Evolutionary conservation across 2,113 vertebrate species (phyloP).

Genomic region (Gymnarchus niloticus): DNA sequence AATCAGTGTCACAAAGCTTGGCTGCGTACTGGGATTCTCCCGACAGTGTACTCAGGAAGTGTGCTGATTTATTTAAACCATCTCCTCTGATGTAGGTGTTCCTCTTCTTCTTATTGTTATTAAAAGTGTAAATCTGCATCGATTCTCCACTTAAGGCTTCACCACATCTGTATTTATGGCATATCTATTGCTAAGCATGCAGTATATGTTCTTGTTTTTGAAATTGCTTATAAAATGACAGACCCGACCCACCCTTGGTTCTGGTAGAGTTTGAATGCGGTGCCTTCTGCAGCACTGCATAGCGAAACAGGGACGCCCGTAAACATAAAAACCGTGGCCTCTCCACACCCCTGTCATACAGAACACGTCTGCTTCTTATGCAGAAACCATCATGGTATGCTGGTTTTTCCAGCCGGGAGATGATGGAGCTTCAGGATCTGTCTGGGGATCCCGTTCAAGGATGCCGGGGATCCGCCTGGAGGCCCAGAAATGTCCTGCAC

Average conservation of each 20-base stretch:
- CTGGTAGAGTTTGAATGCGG: not conserved
- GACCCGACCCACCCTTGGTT: not conserved
- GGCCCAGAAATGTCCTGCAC: not conserved
- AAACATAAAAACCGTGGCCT: not conserved
- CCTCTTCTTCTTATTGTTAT: no score
- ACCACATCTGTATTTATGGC: not conserved
- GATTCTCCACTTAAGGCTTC: not conserved
- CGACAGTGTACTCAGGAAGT: not conserved
- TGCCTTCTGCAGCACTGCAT: not conserved
- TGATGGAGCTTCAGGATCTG: not conserved
- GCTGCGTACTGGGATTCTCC: not conserved
- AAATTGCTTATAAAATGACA: not conserved
- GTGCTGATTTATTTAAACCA: not conserved
- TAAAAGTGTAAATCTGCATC: no score
- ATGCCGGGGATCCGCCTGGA: no score
- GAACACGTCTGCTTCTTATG: no score
- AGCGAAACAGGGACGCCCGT: no score
- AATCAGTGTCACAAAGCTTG: not conserved
- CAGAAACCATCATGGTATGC: no score
- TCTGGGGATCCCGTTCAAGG: not conserved
- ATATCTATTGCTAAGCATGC: not conserved
- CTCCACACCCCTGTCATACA: not conserved
- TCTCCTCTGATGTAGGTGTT: not conserved
- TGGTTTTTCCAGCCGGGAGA: not conserved
- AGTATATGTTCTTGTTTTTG: not conserved